These are phyloP conservation scores for Cantharis flavilabris DNA, from an alignment of 2,888 invertebrate species.

Conservation along the genomic window DNA sequence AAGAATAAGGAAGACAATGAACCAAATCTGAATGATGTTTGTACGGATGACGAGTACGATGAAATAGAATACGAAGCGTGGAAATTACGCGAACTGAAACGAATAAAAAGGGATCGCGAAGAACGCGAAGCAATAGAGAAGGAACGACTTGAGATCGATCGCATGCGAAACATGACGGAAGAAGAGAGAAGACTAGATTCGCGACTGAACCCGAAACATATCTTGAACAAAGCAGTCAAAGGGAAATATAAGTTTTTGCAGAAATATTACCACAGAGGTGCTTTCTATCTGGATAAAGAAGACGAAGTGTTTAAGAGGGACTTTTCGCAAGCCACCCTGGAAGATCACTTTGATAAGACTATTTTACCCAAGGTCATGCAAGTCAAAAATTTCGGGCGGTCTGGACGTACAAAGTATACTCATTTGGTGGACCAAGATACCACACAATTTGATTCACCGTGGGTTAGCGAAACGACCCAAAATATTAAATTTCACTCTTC, in stretches of 20 bases:
- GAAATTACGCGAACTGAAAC: conserved; percentile 95
- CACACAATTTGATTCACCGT: conserved; percentile 96
- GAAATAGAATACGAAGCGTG: conserved; percentile 97
- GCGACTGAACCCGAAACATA: conserved; percentile 85
- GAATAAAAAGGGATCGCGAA: conserved; percentile 95
- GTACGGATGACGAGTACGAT: conserved; percentile 94
- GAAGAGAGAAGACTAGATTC: conserved; percentile 92
- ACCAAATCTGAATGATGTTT: conserved; percentile 81
- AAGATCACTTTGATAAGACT: conserved; percentile 99
- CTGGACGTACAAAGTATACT: conserved; percentile 98
- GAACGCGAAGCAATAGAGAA: conserved; percentile 88
- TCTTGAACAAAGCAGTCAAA: conserved; percentile 93
- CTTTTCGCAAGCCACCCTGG: conserved; percentile 93
- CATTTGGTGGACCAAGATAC: conserved; percentile 99
- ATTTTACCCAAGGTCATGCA: conserved; percentile 99
- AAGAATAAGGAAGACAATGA: conserved; percentile 70
- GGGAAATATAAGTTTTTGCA: conserved; percentile 99
- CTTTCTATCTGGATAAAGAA: conserved; percentile 95
- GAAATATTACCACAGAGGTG: conserved; percentile 99
- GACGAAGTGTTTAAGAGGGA: conserved; percentile 90
- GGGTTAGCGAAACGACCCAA: conserved; percentile 90
- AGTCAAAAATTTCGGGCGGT: conserved; percentile 99
- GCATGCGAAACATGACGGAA: conserved; percentile 91
- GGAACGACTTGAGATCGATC: conserved; percentile 86
- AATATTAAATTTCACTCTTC: conserved; percentile 85